These are phyloP conservation scores for Fratercula arctica DNA, from an alignment of 2,797 vertebrate species.

Conservation along the genomic window DNA sequence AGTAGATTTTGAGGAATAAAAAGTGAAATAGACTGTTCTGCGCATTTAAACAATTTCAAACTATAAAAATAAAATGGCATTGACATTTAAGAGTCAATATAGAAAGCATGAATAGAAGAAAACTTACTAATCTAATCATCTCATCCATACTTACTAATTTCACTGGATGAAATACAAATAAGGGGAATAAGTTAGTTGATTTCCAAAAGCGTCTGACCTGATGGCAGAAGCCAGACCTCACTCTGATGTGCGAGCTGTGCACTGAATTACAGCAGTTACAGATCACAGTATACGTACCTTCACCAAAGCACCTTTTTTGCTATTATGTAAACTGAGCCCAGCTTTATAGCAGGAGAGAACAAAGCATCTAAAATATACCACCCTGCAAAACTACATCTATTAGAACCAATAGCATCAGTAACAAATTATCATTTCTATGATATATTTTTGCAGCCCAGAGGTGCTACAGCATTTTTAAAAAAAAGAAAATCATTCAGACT, in stretches of 20 bases:
- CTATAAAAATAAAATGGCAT: neutral
- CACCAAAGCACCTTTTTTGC: neutral
- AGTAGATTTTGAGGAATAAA: neutral
- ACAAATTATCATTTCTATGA: neutral
- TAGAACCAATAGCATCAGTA: neutral
- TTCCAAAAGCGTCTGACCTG: neutral
- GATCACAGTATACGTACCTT: neutral
- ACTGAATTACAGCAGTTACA: neutral
- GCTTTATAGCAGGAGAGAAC: neutral
- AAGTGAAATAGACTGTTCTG: neutral
- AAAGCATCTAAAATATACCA: neutral
- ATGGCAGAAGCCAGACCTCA: neutral
- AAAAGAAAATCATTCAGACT: neutral
- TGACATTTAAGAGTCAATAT: neutral
- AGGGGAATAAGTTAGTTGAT: neutral
- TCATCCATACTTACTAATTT: neutral
- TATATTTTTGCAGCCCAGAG: neutral
- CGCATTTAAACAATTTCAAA: neutral
- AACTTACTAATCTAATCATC: neutral
- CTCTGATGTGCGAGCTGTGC: neutral
- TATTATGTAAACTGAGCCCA: neutral
- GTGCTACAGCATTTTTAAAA: neutral
- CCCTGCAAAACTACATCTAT: neutral
- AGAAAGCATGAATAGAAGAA: neutral
- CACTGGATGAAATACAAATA: neutral